A percentile compares a stretch with the other conserved stretches of the same genome.
Conservation (phyloP, 2,113 vertebrate genomes). For the Cettia cetti region DNA sequence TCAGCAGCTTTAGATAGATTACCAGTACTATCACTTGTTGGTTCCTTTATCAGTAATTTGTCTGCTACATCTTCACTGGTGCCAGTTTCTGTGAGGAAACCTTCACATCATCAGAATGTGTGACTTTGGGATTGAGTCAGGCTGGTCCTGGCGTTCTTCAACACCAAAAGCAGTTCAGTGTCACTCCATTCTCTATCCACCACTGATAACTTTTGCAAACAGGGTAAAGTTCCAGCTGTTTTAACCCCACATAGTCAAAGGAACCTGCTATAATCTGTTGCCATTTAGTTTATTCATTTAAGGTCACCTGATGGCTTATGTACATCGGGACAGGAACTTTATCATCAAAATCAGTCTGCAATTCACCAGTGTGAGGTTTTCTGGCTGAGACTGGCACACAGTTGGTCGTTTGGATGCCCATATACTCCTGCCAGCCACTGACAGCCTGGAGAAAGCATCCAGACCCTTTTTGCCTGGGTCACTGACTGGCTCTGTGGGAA, state of each 20-base stretch:
- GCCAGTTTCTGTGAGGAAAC: not conserved
- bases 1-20: not conserved
- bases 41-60: not conserved
- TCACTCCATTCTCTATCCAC: not conserved
- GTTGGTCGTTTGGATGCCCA: accelerated
- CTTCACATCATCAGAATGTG: not conserved
- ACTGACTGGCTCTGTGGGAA: not conserved
- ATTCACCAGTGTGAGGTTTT: not conserved
- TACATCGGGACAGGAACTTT: not conserved
- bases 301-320: not conserved
- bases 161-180: not conserved
- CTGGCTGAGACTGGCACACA: not conserved
- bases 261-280: not conserved
- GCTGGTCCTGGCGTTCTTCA: accelerated
- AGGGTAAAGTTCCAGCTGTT: not conserved
- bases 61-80: not conserved
- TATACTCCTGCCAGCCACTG: not conserved
- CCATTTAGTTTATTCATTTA: not conserved
- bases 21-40: not conserved
- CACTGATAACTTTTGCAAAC: not conserved
- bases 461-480: not conserved
- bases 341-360: not conserved
- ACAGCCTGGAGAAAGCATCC: not conserved
- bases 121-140: not conserved
- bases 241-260: not conserved